phyloP scores from a whole-genome alignment of 2,113 vertebrate genomes.

The Pterocles burchelli region DNA sequence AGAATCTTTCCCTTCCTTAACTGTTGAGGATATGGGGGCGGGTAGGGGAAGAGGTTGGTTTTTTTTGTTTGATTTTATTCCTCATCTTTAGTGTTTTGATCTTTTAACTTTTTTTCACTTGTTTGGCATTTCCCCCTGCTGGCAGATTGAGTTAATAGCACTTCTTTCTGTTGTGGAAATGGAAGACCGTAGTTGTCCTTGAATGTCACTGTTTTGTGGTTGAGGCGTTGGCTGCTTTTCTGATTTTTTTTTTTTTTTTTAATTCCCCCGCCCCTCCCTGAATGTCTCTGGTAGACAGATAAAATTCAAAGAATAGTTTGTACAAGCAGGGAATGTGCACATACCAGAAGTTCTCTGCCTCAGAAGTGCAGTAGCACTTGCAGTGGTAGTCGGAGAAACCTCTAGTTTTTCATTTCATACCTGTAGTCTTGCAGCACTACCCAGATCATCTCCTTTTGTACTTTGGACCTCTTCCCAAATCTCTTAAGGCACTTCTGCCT shows the following conservation, averaged over 20 bases:
- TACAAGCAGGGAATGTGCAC: not conserved
- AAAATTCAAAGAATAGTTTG: not conserved
- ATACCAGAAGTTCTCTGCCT: not conserved
- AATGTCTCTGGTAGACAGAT: not conserved
- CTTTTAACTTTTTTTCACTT: not conserved
- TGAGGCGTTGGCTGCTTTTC: not conserved
- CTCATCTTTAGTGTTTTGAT: not conserved
- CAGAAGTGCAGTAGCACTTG: not conserved
- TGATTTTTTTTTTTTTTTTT: not conserved
- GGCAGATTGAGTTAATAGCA: not conserved
- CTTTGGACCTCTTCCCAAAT: slow-evolving; percentile 11
- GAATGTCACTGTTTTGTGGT: not conserved
- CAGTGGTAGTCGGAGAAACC: not conserved
- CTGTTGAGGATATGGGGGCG: not conserved
- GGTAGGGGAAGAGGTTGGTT: not conserved
- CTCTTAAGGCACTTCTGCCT: not conserved
- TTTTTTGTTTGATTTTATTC: not conserved
- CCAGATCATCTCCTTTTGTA: not conserved
- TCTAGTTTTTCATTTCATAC: not conserved
- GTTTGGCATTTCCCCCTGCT: slow-evolving; percentile 64
- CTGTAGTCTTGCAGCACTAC: not conserved
- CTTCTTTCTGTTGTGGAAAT: not conserved
- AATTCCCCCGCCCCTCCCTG: not conserved
- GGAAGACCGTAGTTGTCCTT: not conserved
- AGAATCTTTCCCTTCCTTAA: not conserved